Evolutionary conservation across 2,113 vertebrate species (phyloP).

Genomic region (Nanorana parkeri): DNA sequence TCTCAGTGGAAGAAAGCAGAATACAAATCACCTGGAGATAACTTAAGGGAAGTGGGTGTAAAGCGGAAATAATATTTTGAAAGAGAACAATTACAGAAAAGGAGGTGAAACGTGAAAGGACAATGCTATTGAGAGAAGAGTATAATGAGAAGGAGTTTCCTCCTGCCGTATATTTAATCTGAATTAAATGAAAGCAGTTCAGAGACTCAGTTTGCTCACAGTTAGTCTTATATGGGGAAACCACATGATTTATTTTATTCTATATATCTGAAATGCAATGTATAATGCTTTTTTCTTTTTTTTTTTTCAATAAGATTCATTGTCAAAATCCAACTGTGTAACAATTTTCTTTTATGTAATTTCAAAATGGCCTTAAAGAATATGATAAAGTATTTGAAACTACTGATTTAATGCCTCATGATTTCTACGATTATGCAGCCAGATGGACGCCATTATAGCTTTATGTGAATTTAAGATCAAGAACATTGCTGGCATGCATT

Average conservation of each 20-base stretch:
- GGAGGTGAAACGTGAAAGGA: background rate
- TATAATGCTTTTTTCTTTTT: slow-evolving; percentile 15
- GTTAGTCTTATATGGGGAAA: background rate
- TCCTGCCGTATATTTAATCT: slow-evolving; percentile 13
- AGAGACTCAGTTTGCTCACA: slow-evolving; percentile 20
- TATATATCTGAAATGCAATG: slow-evolving; percentile 15
- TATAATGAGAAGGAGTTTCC: slow-evolving; percentile 13
- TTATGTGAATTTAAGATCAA: slow-evolving; percentile 49
- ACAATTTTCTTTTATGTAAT: slow-evolving; percentile 29
- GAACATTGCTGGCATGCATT: slow-evolving; percentile 22
- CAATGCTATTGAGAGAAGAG: background rate
- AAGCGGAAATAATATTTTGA: slow-evolving; percentile 13
- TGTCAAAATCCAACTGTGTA: slow-evolving; percentile 32
- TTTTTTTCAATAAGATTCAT: slow-evolving; percentile 27
- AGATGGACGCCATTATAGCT: slow-evolving; percentile 29
- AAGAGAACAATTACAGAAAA: slow-evolving; percentile 12
- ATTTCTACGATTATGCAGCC: slow-evolving; percentile 35
- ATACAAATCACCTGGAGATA: slow-evolving; percentile 3
- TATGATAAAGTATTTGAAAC: slow-evolving; percentile 39
- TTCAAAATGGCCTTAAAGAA: slow-evolving; percentile 44
- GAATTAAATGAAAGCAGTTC: slow-evolving; percentile 31
- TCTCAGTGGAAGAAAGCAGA: background rate
- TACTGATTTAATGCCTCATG: slow-evolving; percentile 24
- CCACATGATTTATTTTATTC: background rate
- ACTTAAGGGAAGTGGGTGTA: slow-evolving; percentile 12